Evolutionary conservation across 2,113 vertebrate species (phyloP).

Genomic region (Andinoacara biseriatus): DNA sequence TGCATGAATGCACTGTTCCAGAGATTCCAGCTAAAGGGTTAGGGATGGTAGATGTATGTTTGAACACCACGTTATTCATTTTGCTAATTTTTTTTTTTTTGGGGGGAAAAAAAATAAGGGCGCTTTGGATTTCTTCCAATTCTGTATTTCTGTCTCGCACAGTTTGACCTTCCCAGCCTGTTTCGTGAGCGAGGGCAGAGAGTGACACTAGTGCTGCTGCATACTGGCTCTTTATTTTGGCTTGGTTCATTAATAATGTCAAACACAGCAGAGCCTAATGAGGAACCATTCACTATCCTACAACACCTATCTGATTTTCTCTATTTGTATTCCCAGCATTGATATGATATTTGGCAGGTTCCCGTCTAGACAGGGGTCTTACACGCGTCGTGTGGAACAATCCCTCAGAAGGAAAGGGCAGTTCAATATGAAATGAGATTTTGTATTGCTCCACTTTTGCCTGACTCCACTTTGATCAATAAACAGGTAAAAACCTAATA

Average conservation of each 20-base stretch:
- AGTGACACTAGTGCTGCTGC: conserved; percentile 37
- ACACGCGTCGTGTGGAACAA: conserved; percentile 46
- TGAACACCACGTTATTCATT: neutral
- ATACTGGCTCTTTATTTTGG: conserved; percentile 43
- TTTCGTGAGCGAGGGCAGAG: conserved; percentile 45
- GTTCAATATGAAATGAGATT: conserved; percentile 77
- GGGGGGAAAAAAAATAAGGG: neutral
- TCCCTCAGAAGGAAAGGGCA: conserved; percentile 77
- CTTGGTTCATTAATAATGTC: conserved; percentile 63
- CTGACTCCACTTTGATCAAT: conserved; percentile 76
- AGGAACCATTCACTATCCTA: conserved; percentile 40
- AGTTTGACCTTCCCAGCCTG: conserved; percentile 48
- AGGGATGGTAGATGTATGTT: neutral
- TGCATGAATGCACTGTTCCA: neutral
- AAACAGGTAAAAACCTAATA: conserved; percentile 74
- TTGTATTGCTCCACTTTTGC: conserved; percentile 64
- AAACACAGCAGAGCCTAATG: conserved; percentile 49
- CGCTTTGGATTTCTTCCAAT: conserved; percentile 38
- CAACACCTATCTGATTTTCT: conserved; percentile 60
- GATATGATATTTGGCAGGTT: conserved; percentile 74
- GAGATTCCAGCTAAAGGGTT: neutral
- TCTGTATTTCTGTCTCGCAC: conserved; percentile 19
- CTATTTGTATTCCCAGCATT: conserved; percentile 74
- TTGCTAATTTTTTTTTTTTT: neutral
- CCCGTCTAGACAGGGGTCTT: conserved; percentile 68